Evolutionary conservation across 35 echinoderm and acorn worm genomes (phyloP), one percentile per base, ranked within the genome.

Genomic region (Anneissia japonica): DNA sequence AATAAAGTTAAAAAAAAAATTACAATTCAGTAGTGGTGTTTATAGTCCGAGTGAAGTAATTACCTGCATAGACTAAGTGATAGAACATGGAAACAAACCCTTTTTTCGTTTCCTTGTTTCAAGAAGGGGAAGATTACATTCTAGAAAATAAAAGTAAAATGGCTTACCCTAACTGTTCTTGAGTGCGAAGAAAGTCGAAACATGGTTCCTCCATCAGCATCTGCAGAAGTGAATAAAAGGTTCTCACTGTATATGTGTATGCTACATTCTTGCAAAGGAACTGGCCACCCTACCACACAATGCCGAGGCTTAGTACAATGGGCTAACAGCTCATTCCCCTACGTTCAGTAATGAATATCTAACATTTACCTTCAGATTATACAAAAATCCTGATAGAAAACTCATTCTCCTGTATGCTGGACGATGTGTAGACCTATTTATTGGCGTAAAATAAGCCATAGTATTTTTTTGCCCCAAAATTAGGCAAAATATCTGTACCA

Each of bases 151-250:
- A 46, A 40, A 82, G 38, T 0, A 40, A 37, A 38, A 21, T 2
- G 16, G 73, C 91, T 93, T 91, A 97, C 94, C 94, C 94, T 32
- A 97, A 87, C 75, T 97, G 94, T 78, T 97, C 91, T 40, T 97
- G 91, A 11, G 94, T 97, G 35, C 94, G 87, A 28, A 97, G 86
- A 36, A 93, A 39, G 45, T 97, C 88, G 88, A 97, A 93, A 41
- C 88, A 92, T 10, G 94, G 94, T 84, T 97, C 94, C 37, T 97
- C 94, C 91, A 97, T 91, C 76, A 92, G 87, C 30, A 87, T 87
- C 94, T 97, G 45, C 39, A 45, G 14, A 73, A 34, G 29, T 56
- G 38, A 35, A 83, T 35, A 40, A 51, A 73, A 29, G n/a, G n/a
- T 83, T n/a, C n/a, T n/a, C n/a, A 38, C 35, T 36, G 64, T 23